phyloP scores from a whole-genome alignment of 1,140 invertebrate genomes.

The Halesus radiatus region DNA sequence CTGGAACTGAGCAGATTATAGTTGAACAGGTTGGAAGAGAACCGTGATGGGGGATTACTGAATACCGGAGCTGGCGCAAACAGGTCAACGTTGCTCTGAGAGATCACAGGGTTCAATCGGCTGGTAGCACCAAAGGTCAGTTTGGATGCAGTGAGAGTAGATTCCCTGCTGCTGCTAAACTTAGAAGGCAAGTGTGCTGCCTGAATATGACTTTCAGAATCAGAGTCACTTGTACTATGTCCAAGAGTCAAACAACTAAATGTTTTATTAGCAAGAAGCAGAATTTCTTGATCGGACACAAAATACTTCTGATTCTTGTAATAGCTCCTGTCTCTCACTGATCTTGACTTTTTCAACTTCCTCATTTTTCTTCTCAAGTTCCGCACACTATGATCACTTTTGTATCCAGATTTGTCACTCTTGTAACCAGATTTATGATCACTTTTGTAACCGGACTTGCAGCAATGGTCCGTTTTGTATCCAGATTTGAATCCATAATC shows the following conservation, averaged over 20 bases:
- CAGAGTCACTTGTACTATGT: constrained; percentile 68
- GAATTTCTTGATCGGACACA: constrained; percentile 69
- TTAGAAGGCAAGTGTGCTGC: constrained; percentile 51
- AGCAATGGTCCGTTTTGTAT: constrained; percentile 69
- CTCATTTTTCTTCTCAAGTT: constrained; percentile 68
- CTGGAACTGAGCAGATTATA: constrained; percentile 48
- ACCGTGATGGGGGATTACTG: constrained; percentile 64
- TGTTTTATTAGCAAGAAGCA: constrained; percentile 67
- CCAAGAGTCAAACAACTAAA: constrained; percentile 67
- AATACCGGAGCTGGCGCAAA: constrained; percentile 70
- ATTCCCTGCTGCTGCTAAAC: constrained; percentile 43
- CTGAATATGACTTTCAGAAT: constrained; percentile 62
- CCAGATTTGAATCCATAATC: constrained; percentile 70
- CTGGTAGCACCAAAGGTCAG: constrained; percentile 45
- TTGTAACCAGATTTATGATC: constrained; percentile 74
- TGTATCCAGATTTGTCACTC: constrained; percentile 72
- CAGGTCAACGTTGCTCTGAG: constrained; percentile 62
- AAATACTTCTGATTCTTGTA: constrained; percentile 71
- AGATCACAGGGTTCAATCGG: constrained; percentile 25
- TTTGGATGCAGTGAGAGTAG: constrained; percentile 36
- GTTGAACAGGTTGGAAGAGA: constrained; percentile 63
- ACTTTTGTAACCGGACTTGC: constrained; percentile 72
- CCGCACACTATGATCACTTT: constrained; percentile 72
- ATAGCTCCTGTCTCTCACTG: constrained; percentile 69
- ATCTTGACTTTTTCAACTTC: constrained; percentile 70